phyloP scores from a whole-genome alignment of 2,113 vertebrate species.

The Camarhynchus parvulus region DNA sequence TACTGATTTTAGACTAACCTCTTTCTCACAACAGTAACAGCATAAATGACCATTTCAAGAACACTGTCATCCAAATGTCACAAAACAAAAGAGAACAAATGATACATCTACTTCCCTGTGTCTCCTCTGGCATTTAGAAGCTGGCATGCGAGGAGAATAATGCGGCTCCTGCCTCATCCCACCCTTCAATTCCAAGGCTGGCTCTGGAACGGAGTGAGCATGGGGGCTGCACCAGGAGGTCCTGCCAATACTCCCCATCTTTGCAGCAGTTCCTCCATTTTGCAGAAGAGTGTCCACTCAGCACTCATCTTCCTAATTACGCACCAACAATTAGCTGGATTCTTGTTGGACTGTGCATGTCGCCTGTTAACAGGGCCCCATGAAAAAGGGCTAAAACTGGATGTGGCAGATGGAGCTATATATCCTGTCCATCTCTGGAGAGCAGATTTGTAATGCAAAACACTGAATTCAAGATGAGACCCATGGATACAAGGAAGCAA shows the following conservation, averaged over 20 bases:
- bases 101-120: not conserved
- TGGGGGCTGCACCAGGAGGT: not conserved
- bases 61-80: conserved; percentile 17
- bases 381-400: conserved; percentile 56
- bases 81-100: conserved; percentile 14
- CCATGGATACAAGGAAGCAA: conserved; percentile 75
- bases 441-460: conserved; percentile 80
- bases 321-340: conserved; percentile 34
- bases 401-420: conserved; percentile 76
- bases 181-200: not conserved
- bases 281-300: not conserved
- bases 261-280: not conserved
- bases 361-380: conserved; percentile 44
- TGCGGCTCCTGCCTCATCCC: not conserved
- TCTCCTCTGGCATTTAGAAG: not conserved
- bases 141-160: not conserved
- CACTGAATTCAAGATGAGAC: conserved; percentile 70
- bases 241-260: not conserved
- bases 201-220: fast-evolving
- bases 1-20: conserved; percentile 20
- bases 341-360: conserved; percentile 7
- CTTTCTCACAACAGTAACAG: not conserved
- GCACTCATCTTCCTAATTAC: conserved; percentile 30
- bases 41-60: conserved; percentile 39
- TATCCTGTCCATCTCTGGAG: conserved; percentile 69